phyloP scores from a whole-genome alignment of 2,888 invertebrate species.

The Drosophila stalkeri region DNA sequence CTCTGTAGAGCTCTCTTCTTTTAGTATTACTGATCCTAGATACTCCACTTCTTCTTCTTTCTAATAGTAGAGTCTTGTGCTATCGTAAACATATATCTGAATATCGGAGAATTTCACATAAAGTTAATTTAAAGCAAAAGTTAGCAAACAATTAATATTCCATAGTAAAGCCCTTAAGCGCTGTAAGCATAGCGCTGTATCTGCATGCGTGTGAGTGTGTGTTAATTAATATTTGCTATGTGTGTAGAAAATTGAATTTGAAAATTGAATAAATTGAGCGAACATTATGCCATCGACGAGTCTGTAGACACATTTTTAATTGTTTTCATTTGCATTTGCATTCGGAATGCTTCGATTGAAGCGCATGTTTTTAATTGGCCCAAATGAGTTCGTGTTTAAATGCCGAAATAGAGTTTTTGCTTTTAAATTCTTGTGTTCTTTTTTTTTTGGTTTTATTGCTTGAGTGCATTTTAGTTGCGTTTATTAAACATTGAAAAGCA shows the following conservation, averaged over 20 bases:
- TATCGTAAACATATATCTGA: too few species aligned
- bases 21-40: too few species aligned
- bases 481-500: slow-evolving; percentile 51
- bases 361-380: slow-evolving; percentile 23
- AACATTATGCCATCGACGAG: not conserved
- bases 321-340: slow-evolving; percentile 9
- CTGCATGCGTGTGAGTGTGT: too few species aligned
- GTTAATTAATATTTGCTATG: too few species aligned
- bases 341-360: slow-evolving; percentile 7
- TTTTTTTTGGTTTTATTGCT: slow-evolving; percentile 11
- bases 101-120: too few species aligned
- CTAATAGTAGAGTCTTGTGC: too few species aligned
- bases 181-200: too few species aligned
- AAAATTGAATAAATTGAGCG: not conserved
- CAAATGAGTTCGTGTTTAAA: slow-evolving; percentile 38
- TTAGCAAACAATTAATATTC: too few species aligned
- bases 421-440: not conserved
- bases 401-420: slow-evolving; percentile 8
- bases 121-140: too few species aligned
- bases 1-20: too few species aligned
- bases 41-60: too few species aligned
- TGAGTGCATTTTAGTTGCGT: slow-evolving; percentile 48
- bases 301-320: not conserved
- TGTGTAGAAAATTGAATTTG: not conserved
- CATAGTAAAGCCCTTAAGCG: too few species aligned